Evolutionary conservation across 2,888 invertebrate genomes (phyloP), one percentile per base, ranked within the genome.

Genomic region (Eudasyphora cyanicolor): DNA sequence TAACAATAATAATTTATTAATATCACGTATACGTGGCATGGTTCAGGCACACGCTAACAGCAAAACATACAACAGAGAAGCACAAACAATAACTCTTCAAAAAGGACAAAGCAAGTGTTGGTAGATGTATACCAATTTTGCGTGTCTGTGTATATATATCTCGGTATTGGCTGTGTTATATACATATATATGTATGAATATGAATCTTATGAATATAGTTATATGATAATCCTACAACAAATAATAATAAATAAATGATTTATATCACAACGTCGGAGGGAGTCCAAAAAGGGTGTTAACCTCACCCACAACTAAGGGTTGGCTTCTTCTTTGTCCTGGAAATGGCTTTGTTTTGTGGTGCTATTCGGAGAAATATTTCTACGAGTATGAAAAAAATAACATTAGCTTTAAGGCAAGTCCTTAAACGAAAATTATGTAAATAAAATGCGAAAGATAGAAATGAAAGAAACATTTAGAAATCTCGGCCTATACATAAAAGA

Each of bases 1-100:
- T 76, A 32, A n/a, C n/a, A n/a, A 54, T 71, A 71, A 12, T 54
- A 57, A 79, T 71, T 71, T 81, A 71, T 71, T 67, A 76, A 64
- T 32, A 81, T 71, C 54, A 81, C 76, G 71, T 81, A 81, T 81
- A 71, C 80, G 64, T 8, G 42, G n/a, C 29, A 64, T 45, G 54
- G 32, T 45, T 27, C 2, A 6, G 19, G 6, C 67, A 29, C 1
- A 32, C 5, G 8, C 38, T n/a, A n/a, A 38, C 38, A n/a, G 10
- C 38, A 3, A 38, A 8, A 2, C 38, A 38, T 1, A 45, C 14
- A 45, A 45, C 45, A 45, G 38, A 38, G 12, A 45, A n/a, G 2
- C n/a, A n/a, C n/a, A 12, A n/a, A 45, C 14, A 45, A 1, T n/a
- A 45, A n/a, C n/a, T n/a, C n/a, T n/a, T n/a, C n/a, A n/a, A n/a